phyloP scores from a whole-genome alignment of 2,888 invertebrate species.

The Cheilosia urbana region DNA sequence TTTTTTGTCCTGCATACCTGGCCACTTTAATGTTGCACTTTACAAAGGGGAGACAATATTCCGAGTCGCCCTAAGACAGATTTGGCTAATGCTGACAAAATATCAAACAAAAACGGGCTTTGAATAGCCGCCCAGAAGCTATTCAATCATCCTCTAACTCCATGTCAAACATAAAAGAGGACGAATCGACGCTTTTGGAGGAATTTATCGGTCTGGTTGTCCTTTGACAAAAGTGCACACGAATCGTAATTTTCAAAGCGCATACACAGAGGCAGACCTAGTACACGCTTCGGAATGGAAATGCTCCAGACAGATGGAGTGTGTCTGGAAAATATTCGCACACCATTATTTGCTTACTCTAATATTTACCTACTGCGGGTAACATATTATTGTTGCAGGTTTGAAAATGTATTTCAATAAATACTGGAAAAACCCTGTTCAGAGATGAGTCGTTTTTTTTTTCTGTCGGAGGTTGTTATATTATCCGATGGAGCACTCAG shows the following conservation, averaged over 20 bases:
- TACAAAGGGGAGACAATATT: no score
- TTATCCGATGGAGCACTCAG: no score
- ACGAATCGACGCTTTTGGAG: constrained; percentile 18
- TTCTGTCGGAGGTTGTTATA: no score
- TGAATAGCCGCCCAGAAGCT: constrained; percentile 10
- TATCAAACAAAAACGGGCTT: constrained; percentile 16
- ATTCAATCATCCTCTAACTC: constrained; percentile 32
- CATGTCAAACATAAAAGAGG: constrained; percentile 19
- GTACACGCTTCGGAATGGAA: neutral
- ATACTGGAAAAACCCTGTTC: no score
- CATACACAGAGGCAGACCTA: neutral
- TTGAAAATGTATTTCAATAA: no score
- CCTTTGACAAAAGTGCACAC: constrained; percentile 50
- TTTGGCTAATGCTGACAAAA: constrained; percentile 9
- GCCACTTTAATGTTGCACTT: no score
- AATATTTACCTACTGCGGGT: no score
- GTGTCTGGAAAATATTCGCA: neutral
- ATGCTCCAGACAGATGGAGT: neutral
- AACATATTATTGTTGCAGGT: no score
- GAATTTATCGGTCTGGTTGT: constrained; percentile 41
- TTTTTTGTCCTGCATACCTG: no score
- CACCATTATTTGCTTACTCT: neutral
- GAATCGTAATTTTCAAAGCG: constrained; percentile 47
- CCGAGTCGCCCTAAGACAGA: neutral
- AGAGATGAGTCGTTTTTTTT: no score